These are phyloP conservation scores for Oegoconia quadripuncta DNA, from an alignment of 2,888 invertebrate species.

Conservation along the genomic window DNA sequence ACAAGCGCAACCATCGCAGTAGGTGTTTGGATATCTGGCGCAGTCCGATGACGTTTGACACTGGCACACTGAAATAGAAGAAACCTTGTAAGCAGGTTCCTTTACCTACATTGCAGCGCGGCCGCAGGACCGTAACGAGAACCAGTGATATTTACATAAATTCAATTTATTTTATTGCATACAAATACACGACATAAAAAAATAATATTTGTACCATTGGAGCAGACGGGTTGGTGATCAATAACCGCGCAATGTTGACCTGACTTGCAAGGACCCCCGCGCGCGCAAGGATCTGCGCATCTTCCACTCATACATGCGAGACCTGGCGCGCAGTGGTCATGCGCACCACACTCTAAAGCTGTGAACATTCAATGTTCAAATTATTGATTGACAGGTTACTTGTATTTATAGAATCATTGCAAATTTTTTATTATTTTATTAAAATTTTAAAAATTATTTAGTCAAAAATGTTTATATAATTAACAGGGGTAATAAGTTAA, in stretches of 20 bases:
- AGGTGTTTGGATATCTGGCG: slow-evolving; percentile 69
- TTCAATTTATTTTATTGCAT: no score
- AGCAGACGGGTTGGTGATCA: slow-evolving; percentile 90
- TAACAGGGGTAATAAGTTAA: no score
- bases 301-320: slow-evolving; percentile 88
- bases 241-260: slow-evolving; percentile 90
- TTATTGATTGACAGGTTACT: not conserved
- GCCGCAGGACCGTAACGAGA: no score
- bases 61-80: slow-evolving; percentile 78
- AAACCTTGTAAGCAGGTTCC: not conserved
- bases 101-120: no score
- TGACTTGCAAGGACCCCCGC: slow-evolving; percentile 84
- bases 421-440: no score
- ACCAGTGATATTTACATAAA: no score
- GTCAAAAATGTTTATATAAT: no score
- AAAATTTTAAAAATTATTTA: no score
- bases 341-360: slow-evolving; percentile 89
- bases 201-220: slow-evolving; percentile 80
- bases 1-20: slow-evolving; percentile 86
- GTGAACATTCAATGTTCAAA: slow-evolving; percentile 39
- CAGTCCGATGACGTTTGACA: slow-evolving; percentile 85
- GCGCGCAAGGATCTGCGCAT: slow-evolving; percentile 90
- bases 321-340: slow-evolving; percentile 87
- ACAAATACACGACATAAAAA: no score
- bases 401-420: no score